Base-by-base conservation (phyloP, 92 coral and sea anemone species). In the Montipora capitata region DNA sequence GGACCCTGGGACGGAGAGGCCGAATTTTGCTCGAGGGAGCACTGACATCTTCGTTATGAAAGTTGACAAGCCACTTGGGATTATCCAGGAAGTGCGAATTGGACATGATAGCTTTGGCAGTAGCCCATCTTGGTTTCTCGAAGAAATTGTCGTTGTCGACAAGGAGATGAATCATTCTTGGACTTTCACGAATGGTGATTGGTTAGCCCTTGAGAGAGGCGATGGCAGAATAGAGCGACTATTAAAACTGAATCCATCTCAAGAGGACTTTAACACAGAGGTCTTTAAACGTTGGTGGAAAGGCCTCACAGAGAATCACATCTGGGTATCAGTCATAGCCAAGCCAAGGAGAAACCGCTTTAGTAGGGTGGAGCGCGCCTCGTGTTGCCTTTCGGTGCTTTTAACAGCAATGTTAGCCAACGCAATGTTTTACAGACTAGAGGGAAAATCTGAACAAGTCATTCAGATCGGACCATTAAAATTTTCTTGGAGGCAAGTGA, bases 331-430 rank as follows among this genome's bases (percentile, higher is more conserved):
- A 12, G 94, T 91, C 61, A 66, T 59, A 49, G 57, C 94, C 27
- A 91, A 87, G 61, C 63, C 84, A 59, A 74, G 83, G 43, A 84
- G 63, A 62, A 87, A 77, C 69, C 80, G 69, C 9, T 91, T 91
- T 42, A 81, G 88, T 2, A 75, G 92, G 17, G 88, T 91, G 9
- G 88, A 91, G 75, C 88, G 94, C 3, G 88, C 84, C 14, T 74
- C 94, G 7, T 91, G 94, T 45, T 91, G 94, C 11, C 75, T 91
- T 27, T 87, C 94, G 12, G 80, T 91, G 73, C 40, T 91, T 27
- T 68, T 87, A 48, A 81, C 92, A 49, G 92, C 90, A 0, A 91
- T 91, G 94, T 66, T 91, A n/a, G 81, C 94, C 11, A 91, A 91
- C 81, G 94, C 94, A 11, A 91, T 91, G 94, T 91, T 91, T 77